These are phyloP conservation scores for Nineta flava DNA, from an alignment of 2,888 invertebrate genomes.

Conservation along the genomic window DNA sequence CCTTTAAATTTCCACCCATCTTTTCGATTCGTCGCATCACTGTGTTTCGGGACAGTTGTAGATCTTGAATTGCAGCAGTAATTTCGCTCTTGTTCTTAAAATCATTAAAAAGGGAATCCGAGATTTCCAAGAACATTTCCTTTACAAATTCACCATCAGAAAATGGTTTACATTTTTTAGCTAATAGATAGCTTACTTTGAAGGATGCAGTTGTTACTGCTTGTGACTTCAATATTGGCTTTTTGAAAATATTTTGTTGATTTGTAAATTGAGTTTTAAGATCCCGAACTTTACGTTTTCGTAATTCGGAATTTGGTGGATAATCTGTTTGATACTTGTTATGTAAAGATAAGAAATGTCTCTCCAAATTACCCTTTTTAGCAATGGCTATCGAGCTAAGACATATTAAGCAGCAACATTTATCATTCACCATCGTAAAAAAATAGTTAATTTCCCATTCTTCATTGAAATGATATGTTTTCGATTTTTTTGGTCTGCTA, in stretches of 20 bases:
- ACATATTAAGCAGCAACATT: slow-evolving; percentile 12
- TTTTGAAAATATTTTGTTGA: slow-evolving; percentile 13
- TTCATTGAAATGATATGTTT: slow-evolving; percentile 11
- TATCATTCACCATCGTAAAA: slow-evolving; percentile 12
- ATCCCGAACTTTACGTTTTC: slow-evolving; percentile 11
- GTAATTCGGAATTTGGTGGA: slow-evolving; percentile 9
- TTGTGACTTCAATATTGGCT: slow-evolving; percentile 11
- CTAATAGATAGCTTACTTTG: slow-evolving; percentile 12
- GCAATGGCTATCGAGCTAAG: slow-evolving; percentile 7
- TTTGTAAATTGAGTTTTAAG: slow-evolving; percentile 10
- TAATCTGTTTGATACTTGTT: slow-evolving; percentile 11
- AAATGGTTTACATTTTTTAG: slow-evolving; percentile 13
- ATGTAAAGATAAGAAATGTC: slow-evolving; percentile 10
- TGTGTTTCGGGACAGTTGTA: slow-evolving; percentile 11
- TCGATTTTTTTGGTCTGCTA: slow-evolving; percentile 9
- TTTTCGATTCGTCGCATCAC: slow-evolving; percentile 10
- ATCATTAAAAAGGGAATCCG: slow-evolving; percentile 11
- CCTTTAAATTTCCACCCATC: slow-evolving; percentile 7
- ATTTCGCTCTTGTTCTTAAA: slow-evolving; percentile 12
- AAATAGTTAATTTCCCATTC: slow-evolving; percentile 11
- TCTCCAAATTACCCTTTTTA: slow-evolving; percentile 11
- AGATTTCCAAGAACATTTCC: slow-evolving; percentile 10
- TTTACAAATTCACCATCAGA: slow-evolving; percentile 12
- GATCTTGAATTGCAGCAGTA: slow-evolving; percentile 10
- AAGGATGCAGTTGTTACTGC: slow-evolving; percentile 11